Evolutionary conservation across 2,797 vertebrate genomes (phyloP).

Genomic region (Epinephelus coioides): DNA sequence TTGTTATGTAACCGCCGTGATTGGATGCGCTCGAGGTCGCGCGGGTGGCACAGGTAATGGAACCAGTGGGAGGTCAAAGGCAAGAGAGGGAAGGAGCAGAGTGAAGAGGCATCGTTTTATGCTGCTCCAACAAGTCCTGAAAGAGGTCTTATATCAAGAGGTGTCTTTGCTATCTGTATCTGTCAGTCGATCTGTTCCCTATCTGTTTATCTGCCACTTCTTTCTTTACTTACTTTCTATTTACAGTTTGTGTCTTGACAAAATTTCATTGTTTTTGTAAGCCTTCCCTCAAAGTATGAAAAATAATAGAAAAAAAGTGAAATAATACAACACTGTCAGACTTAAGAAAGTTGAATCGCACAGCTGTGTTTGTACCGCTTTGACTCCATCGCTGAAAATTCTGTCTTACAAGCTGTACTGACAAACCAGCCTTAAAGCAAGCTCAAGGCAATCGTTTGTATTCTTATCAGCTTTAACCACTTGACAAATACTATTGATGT

Average conservation of each 20-base stretch:
- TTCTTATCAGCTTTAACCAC: slow-evolving; percentile 80
- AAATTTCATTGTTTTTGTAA: background rate
- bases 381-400: slow-evolving; percentile 52
- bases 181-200: slow-evolving; percentile 1
- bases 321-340: slow-evolving; percentile 21
- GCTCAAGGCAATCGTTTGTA: slow-evolving; percentile 75
- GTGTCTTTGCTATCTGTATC: background rate
- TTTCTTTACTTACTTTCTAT: background rate
- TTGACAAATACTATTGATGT: slow-evolving; percentile 80
- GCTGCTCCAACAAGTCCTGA: slow-evolving; percentile 54
- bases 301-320: background rate
- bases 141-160: slow-evolving; percentile 37
- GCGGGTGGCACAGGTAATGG: slow-evolving; percentile 68
- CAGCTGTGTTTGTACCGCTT: slow-evolving; percentile 59
- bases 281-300: background rate
- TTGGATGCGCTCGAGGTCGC: slow-evolving; percentile 67
- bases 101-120: slow-evolving; percentile 62
- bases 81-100: slow-evolving; percentile 54
- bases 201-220: background rate
- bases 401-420: slow-evolving; percentile 66
- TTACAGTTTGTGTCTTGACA: background rate
- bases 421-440: slow-evolving; percentile 73
- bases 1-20: slow-evolving; percentile 68
- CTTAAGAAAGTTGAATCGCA: slow-evolving; percentile 44
- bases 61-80: slow-evolving; percentile 75